A percentile compares a stretch with the other conserved stretches of the same genome.
These are phyloP conservation scores for Cebidichthys violaceus DNA, from an alignment of 2,113 vertebrate species.

Conservation along the genomic window DNA sequence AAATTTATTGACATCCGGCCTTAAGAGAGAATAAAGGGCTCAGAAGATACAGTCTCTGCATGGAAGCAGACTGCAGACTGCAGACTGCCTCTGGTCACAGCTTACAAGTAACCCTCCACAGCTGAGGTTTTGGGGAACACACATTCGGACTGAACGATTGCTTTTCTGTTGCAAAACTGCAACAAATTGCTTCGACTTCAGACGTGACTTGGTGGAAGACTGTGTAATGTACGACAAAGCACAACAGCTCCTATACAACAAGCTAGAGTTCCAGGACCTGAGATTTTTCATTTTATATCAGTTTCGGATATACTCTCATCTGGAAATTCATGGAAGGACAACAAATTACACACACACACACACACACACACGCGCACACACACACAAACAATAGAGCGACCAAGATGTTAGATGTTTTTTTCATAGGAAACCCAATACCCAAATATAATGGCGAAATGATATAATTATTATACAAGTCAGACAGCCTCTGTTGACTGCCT, in stretches of 20 bases:
- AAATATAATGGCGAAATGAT: neutral
- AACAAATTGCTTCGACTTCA: conserved; percentile 34
- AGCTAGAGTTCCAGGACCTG: neutral
- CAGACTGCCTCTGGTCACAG: conserved; percentile 50
- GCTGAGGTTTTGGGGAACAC: conserved; percentile 50
- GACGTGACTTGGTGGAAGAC: conserved; percentile 13
- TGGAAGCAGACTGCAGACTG: conserved; percentile 40
- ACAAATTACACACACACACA: neutral
- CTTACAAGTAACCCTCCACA: conserved; percentile 48
- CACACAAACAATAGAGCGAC: neutral
- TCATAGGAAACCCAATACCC: neutral
- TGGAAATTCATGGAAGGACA: neutral
- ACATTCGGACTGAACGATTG: conserved; percentile 8
- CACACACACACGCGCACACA: neutral
- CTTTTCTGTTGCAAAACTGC: conserved; percentile 34
- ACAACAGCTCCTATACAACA: neutral
- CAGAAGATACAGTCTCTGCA: conserved; percentile 32
- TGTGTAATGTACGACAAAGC: neutral
- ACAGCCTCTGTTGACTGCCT: conserved; percentile 12
- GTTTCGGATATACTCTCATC: neutral
- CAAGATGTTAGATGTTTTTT: neutral
- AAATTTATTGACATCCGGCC: conserved; percentile 70
- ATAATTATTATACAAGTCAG: too few relatives aligned
- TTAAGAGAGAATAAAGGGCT: conserved; percentile 59
- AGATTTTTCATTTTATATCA: neutral